phyloP scores from a whole-genome alignment of 1,140 invertebrate genomes.

The Macrocentrus cingulum region DNA sequence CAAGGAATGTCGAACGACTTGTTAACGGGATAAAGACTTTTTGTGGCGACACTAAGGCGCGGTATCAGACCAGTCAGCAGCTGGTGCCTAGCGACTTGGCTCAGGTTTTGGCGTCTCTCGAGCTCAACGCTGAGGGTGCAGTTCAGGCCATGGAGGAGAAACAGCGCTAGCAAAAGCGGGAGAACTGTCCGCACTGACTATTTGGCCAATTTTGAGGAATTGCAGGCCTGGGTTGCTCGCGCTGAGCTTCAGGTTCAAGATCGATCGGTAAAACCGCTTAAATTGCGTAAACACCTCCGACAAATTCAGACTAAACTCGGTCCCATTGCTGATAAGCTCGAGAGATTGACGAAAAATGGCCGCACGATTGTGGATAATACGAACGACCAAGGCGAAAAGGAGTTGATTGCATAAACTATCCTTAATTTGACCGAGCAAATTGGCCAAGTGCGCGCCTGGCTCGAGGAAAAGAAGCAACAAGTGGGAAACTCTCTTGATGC shows the following conservation, averaged over 20 bases:
- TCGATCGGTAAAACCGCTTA: conserved; percentile 72
- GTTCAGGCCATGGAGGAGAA: conserved; percentile 82
- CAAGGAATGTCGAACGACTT: conserved; percentile 58
- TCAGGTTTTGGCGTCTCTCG: conserved; percentile 74
- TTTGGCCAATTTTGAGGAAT: conserved; percentile 73
- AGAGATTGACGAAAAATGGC: conserved; percentile 76
- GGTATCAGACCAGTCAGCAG: conserved; percentile 69
- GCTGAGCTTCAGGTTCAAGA: conserved; percentile 83
- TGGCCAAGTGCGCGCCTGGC: conserved; percentile 71
- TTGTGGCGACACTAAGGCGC: conserved; percentile 66
- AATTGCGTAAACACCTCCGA: conserved; percentile 75
- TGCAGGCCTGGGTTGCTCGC: conserved; percentile 79
- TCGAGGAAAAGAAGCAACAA: conserved; percentile 81
- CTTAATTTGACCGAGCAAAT: conserved; percentile 76
- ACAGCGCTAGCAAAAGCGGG: conserved; percentile 81
- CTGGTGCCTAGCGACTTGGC: conserved; percentile 74
- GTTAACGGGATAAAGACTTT: conserved; percentile 66
- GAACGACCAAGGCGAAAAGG: conserved; percentile 74
- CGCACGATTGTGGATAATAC: conserved; percentile 77
- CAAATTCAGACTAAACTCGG: conserved; percentile 76
- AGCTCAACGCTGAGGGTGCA: conserved; percentile 78
- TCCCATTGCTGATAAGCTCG: conserved; percentile 73
- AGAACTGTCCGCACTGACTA: conserved; percentile 80
- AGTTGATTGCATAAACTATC: conserved; percentile 74
- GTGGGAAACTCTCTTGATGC: conserved; percentile 86